A percentile compares a stretch with the other conserved stretches of the same genome.
Conservation (phyloP, 2,113 vertebrate species). For the Campylorhamphus procurvoides region DNA sequence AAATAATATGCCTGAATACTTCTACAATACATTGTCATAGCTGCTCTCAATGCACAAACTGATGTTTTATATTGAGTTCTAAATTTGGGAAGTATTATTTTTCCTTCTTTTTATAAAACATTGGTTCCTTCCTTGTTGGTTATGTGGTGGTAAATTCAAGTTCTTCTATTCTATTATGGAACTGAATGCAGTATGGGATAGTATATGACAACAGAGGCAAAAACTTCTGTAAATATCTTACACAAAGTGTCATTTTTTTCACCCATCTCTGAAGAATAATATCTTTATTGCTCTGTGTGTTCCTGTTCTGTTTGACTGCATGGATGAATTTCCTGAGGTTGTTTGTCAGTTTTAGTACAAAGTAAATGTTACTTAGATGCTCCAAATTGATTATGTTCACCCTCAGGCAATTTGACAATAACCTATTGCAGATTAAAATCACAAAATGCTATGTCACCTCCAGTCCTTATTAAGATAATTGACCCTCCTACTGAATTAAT, state of each 20-base stretch:
- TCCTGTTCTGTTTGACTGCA: neutral
- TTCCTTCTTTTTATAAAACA: neutral
- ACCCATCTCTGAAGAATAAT: neutral
- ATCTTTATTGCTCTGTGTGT: neutral
- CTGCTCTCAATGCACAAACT: neutral
- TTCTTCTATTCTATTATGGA: neutral
- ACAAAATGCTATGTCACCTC: constrained; percentile 36
- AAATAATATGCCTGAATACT: neutral
- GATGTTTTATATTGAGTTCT: neutral
- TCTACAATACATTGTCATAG: neutral
- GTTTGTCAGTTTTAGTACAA: constrained; percentile 43
- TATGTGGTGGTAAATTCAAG: neutral
- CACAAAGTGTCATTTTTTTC: neutral
- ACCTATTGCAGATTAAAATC: constrained; percentile 48
- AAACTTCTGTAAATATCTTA: neutral
- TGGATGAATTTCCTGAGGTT: neutral
- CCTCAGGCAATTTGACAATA: constrained; percentile 29
- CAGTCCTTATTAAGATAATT: constrained; percentile 41
- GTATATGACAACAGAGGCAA: neutral
- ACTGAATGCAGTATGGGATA: neutral
- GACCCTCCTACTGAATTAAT: constrained; percentile 48
- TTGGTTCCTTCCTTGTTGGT: neutral
- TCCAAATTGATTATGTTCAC: constrained; percentile 45
- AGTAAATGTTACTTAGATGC: constrained; percentile 45
- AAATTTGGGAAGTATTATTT: neutral